A percentile compares a stretch with the other conserved stretches of the same genome.
Evolutionary conservation across 2,113 vertebrate genomes (phyloP).

Genomic region (Anas platyrhynchos): DNA sequence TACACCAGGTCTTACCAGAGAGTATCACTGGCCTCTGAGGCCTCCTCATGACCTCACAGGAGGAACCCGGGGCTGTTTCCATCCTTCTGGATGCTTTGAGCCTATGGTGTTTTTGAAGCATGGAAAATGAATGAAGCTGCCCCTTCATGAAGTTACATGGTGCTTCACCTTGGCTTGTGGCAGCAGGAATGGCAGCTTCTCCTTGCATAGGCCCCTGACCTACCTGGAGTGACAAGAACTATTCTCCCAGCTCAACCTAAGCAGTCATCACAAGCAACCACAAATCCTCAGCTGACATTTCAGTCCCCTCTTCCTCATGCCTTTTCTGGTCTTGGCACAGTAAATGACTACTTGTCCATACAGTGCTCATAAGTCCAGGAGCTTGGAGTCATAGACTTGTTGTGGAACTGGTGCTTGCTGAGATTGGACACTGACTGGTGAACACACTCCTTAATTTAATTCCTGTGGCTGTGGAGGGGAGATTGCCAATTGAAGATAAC

Average conservation of each 20-base stretch:
- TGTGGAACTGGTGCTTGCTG: neutral
- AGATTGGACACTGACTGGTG: neutral
- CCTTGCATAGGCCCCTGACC: rapidly evolving
- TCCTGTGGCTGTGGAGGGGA: neutral
- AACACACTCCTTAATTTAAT: neutral
- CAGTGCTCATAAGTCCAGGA: neutral
- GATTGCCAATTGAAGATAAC: neutral
- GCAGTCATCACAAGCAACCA: neutral
- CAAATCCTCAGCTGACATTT: neutral
- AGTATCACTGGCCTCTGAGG: neutral
- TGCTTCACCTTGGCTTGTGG: neutral
- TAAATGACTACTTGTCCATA: neutral
- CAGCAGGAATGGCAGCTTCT: neutral
- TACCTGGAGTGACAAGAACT: neutral
- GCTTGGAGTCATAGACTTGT: neutral
- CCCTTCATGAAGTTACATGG: neutral
- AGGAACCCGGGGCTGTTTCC: neutral
- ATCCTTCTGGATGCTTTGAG: neutral
- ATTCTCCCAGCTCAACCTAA: neutral
- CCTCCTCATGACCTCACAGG: neutral
- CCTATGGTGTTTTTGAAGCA: neutral
- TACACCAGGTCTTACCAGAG: neutral
- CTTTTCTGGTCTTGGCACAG: neutral
- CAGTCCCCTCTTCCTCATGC: neutral
- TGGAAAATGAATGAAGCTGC: neutral